Evolutionary conservation across 1,140 invertebrate species (phyloP), one percentile per base, ranked within the genome.

Genomic region (Drosophila neocordata): DNA sequence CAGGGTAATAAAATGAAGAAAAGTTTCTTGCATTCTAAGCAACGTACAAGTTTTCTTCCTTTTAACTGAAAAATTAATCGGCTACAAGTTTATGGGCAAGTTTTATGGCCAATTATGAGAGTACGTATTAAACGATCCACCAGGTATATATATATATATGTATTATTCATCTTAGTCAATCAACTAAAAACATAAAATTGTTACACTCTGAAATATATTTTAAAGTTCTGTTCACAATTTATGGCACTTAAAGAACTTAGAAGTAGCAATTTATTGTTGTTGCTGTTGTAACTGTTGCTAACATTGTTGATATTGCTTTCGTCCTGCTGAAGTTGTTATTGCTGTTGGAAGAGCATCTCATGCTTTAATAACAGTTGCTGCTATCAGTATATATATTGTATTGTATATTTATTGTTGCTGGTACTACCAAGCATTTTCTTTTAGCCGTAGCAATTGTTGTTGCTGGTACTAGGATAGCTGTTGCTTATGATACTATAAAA

Each of bases 91-190:
- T 44, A 70, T 74, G 63, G 63, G 64, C 71, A 60, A 74, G 61
- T 67, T 67, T 74, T 61, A 67, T 73, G 57, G 61, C 51, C 71
- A 81, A 79, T 85, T 85, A 77, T 63, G 48, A 18, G 7, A 53
- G 51, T 41, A 58, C 56, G 12, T 13, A 34, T 35, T 37, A 51
- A 62, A 62, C 18, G 51, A 12, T 15, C n/a, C n/a, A 1, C 48
- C 22, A 51, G 59, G 27, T 31, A 31, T 31, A 31, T 31, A 31
- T 31, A 31, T 31, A 31, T 31, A 31, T 31, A 6, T 31, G 22
- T 38, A 41, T 27, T 27, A 68, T 37, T 22, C 58, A 22, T 69
- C 7, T 4, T 11, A 59, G 69, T 75, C 72, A 68, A 69, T 68
- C 65, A 58, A 18, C 53, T 41, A 35, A 24, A 24, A 34, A 38